A percentile compares a stretch with the other conserved stretches of the same genome.
Conservation (phyloP, 2,113 vertebrate species). For the Felis chaus region DNA sequence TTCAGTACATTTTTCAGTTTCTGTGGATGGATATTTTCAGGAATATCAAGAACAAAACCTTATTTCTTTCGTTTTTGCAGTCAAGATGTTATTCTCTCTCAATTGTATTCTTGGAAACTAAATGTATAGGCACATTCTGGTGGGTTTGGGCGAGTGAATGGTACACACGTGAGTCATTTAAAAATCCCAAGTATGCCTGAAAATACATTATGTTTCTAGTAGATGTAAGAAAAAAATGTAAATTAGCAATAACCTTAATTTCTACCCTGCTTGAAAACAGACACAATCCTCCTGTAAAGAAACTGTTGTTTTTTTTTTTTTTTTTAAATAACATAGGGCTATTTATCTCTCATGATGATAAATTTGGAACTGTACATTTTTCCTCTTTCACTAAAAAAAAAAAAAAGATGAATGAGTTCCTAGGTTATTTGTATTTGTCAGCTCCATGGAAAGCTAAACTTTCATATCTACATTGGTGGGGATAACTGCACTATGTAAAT, state of each 20-base stretch:
- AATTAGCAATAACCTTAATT: constrained; percentile 35
- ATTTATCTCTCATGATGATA: not conserved
- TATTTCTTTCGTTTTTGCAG: constrained; percentile 32
- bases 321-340: not conserved
- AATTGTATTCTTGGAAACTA: not conserved
- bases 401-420: not conserved
- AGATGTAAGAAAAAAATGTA: not conserved
- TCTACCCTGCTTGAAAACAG: not conserved
- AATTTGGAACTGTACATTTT: constrained; percentile 9
- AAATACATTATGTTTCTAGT: not conserved
- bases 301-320: not conserved
- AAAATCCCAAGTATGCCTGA: constrained; percentile 29
- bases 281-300: not conserved
- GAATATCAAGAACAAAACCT: constrained; percentile 55
- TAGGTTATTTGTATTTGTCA: constrained; percentile 30
- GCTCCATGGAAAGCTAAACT: not conserved
- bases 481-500: not conserved
- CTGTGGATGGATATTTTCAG: constrained; percentile 44
- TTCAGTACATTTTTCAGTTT: constrained; percentile 29
- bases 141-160: not conserved
- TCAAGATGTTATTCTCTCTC: constrained; percentile 15
- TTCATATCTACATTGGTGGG: not conserved
- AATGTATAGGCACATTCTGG: not conserved
- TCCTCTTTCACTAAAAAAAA: constrained; percentile 33
- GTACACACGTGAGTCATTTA: not conserved